A percentile compares a stretch with the other conserved stretches of the same genome.
Evolutionary conservation across 2,888 invertebrate genomes (phyloP).

Genomic region (Dryomyza anilis): DNA sequence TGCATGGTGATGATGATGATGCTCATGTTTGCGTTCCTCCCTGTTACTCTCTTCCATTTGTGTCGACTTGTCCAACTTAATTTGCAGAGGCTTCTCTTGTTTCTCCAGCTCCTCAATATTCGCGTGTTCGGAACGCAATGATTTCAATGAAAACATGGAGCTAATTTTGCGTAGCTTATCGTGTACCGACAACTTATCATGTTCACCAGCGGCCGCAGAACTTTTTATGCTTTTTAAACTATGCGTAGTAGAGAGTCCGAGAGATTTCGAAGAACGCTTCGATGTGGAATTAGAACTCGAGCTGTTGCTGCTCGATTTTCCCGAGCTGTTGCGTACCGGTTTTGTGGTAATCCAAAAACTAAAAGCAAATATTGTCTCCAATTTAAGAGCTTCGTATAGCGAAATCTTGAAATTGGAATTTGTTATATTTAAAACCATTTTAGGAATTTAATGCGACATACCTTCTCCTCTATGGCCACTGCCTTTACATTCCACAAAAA

Average conservation of each 20-base stretch:
- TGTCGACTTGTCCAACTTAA: conserved; percentile 2
- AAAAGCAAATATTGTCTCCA: conserved; percentile 74
- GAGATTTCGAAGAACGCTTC: conserved; percentile 49
- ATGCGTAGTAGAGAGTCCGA: conserved; percentile 42
- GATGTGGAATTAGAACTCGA: conserved; percentile 33
- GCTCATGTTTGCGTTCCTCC: no score
- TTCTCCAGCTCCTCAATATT: neutral
- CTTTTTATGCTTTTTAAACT: conserved; percentile 49
- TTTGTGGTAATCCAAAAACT: conserved; percentile 77
- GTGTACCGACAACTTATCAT: conserved; percentile 42
- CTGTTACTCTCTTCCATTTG: neutral
- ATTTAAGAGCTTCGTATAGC: conserved; percentile 70
- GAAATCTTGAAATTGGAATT: conserved; percentile 65
- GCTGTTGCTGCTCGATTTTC: conserved; percentile 38
- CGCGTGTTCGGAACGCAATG: conserved; percentile 38
- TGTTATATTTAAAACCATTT: neutral
- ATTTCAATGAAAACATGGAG: conserved; percentile 56
- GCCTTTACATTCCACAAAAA: conserved; percentile 84
- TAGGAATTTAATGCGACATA: no score
- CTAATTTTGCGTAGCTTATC: conserved; percentile 53
- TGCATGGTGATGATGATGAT: neutral
- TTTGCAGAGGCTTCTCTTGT: neutral
- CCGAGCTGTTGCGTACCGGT: conserved; percentile 64
- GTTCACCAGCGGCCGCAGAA: conserved; percentile 40
- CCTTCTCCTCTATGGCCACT: conserved; percentile 78